These are phyloP conservation scores for Apamea monoglypha DNA, from an alignment of 2,888 invertebrate species.

Conservation along the genomic window DNA sequence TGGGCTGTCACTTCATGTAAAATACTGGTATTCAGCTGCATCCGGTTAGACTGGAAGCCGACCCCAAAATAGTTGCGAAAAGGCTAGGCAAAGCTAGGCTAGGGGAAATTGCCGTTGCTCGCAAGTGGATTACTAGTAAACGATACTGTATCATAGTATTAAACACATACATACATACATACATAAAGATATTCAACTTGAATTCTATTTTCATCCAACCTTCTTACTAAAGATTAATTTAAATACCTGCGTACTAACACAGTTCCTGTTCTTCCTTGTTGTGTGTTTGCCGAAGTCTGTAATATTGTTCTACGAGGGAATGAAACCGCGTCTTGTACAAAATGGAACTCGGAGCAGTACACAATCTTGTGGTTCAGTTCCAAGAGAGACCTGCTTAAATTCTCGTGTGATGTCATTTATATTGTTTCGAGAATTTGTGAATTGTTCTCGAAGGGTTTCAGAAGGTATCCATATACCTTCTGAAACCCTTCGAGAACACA, in stretches of 20 bases:
- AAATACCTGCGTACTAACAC: background rate
- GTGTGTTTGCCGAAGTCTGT: background rate
- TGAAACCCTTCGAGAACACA: too few relatives aligned
- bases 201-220: constrained; percentile 3
- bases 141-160: background rate
- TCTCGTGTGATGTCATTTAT: constrained; percentile 7
- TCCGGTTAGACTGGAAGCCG: too few relatives aligned
- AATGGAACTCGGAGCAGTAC: constrained; percentile 7
- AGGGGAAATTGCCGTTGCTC: background rate
- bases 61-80: too few relatives aligned
- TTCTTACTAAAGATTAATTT: constrained; percentile 8
- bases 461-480: background rate
- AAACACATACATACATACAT: background rate
- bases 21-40: too few relatives aligned
- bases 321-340: constrained; percentile 21
- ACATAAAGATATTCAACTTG: background rate
- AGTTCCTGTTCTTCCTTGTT: background rate
- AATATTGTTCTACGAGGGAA: constrained; percentile 23
- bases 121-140: too few relatives aligned
- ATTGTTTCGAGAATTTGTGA: constrained; percentile 3
- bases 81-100: too few relatives aligned
- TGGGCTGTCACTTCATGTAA: too few relatives aligned
- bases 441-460: background rate
- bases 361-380: constrained; percentile 4
- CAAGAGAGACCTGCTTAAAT: constrained; percentile 1